phyloP scores from a whole-genome alignment of 2,113 vertebrate genomes.

The Suricata suricatta region DNA sequence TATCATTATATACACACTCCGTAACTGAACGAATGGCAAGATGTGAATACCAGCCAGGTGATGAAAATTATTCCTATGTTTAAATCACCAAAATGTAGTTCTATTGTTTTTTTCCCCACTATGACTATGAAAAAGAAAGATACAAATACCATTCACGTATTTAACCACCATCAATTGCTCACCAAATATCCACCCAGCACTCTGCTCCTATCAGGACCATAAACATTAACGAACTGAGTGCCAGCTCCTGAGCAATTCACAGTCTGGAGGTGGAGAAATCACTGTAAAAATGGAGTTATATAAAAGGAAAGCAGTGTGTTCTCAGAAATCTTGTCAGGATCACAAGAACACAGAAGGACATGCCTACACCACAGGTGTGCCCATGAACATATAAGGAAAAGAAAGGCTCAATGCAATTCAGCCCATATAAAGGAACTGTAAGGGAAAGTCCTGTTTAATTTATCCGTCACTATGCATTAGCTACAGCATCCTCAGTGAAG shows the following conservation, averaged over 20 bases:
- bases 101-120: not conserved
- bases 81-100: not conserved
- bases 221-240: not conserved
- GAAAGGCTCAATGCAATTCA: not conserved
- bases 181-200: not conserved
- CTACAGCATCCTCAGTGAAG: slow-evolving; percentile 41
- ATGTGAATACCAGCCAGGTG: slow-evolving; percentile 18
- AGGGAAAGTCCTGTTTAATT: not conserved
- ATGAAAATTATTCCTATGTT: slow-evolving; percentile 36
- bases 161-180: not conserved
- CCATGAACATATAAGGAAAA: not conserved
- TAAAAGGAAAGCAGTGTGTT: not conserved
- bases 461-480: not conserved
- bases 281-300: not conserved
- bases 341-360: not conserved
- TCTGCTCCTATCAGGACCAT: not conserved
- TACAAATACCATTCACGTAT: not conserved
- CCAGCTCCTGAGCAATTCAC: not conserved
- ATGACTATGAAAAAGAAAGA: not conserved
- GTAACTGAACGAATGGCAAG: not conserved
- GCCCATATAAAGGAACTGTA: not conserved
- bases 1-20: not conserved
- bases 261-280: not conserved
- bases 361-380: not conserved
- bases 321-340: not conserved